These are phyloP conservation scores for Heterotis niloticus DNA, from an alignment of 2,113 vertebrate genomes.

Conservation along the genomic window DNA sequence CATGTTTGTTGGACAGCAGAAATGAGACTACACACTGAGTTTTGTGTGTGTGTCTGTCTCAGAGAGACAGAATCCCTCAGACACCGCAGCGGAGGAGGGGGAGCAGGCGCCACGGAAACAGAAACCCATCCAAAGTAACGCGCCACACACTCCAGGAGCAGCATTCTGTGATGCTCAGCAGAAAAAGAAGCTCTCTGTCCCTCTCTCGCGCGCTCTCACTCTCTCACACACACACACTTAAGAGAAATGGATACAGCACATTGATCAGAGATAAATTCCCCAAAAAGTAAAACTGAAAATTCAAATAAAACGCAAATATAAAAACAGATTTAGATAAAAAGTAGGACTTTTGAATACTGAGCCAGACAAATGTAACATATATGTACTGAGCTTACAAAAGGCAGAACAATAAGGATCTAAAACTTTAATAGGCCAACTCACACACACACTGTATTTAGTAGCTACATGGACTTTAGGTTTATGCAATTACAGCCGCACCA, in stretches of 20 bases:
- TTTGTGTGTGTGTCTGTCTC: too few relatives aligned
- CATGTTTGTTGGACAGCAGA: conserved; percentile 27
- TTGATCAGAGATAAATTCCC: too few relatives aligned
- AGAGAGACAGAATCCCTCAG: conserved; percentile 39
- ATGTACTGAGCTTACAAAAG: too few relatives aligned
- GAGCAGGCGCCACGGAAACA: conserved; percentile 27
- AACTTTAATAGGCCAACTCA: too few relatives aligned
- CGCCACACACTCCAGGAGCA: not conserved
- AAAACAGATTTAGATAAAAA: too few relatives aligned
- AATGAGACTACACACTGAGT: conserved; percentile 29
- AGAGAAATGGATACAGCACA: not conserved
- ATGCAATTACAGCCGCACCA: not conserved
- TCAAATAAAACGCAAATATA: too few relatives aligned
- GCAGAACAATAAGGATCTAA: too few relatives aligned
- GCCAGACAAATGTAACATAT: too few relatives aligned
- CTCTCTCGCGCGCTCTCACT: not conserved
- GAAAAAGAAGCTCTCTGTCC: not conserved
- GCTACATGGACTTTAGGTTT: too few relatives aligned
- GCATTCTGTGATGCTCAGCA: not conserved
- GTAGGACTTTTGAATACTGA: too few relatives aligned
- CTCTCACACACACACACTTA: not conserved
- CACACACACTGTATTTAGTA: too few relatives aligned
- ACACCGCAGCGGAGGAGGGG: conserved; percentile 43
- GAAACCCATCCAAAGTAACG: not conserved
- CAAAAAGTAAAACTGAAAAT: too few relatives aligned